Conservation (phyloP, 2,113 vertebrate genomes). For the Elephantulus edwardii region DNA sequence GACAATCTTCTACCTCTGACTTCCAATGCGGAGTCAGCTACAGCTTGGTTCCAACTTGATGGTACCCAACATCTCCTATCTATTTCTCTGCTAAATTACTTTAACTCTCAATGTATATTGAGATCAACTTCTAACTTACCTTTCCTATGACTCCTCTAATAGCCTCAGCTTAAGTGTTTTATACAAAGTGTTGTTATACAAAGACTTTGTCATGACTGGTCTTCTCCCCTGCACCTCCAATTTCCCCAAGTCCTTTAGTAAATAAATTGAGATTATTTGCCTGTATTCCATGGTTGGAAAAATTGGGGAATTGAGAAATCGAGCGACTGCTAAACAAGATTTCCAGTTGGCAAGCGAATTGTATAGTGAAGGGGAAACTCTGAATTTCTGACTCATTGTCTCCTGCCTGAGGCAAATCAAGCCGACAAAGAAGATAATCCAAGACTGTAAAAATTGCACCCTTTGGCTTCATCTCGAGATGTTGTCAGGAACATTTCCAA, state of each 20-base stretch:
- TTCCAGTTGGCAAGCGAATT: slow-evolving; percentile 29
- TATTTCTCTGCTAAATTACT: slow-evolving; percentile 30
- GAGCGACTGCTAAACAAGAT: not conserved
- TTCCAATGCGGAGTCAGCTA: too few species aligned
- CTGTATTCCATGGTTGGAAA: slow-evolving; percentile 32
- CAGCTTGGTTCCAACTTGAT: too few species aligned
- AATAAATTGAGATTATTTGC: slow-evolving; percentile 32
- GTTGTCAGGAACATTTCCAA: slow-evolving; percentile 72
- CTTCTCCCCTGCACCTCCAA: not conserved
- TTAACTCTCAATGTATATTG: not conserved
- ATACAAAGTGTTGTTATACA: too few species aligned
- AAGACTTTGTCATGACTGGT: not conserved
- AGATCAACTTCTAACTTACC: not conserved
- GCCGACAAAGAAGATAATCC: slow-evolving; percentile 55
- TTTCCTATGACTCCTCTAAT: not conserved
- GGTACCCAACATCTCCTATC: not conserved
- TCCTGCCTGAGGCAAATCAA: slow-evolving; percentile 38
- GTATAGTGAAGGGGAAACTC: slow-evolving; percentile 26
- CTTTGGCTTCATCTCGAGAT: slow-evolving; percentile 60
- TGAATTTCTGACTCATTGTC: slow-evolving; percentile 34
- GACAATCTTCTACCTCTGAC: too few species aligned
- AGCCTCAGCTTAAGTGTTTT: slow-evolving; percentile 38
- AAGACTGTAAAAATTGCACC: slow-evolving; percentile 44
- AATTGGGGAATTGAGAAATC: slow-evolving; percentile 33
- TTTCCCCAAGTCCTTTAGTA: slow-evolving; percentile 26